Evolutionary conservation across 2,113 vertebrate species (phyloP), one percentile per base, ranked within the genome.

Genomic region (Alaudala cheleensis): DNA sequence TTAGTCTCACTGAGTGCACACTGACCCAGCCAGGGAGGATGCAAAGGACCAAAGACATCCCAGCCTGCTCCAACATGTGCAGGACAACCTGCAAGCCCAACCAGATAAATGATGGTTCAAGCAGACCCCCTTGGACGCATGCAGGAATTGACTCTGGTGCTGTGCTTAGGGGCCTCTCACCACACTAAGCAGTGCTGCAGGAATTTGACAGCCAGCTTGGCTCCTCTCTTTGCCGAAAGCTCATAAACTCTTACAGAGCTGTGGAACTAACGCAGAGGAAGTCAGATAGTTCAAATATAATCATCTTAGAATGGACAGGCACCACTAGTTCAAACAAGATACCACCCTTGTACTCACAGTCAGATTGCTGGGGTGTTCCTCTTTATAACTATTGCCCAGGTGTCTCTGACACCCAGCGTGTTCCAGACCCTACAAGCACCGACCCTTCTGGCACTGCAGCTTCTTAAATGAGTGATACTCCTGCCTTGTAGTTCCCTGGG

Each of bases 181-280:
- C 33, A 76, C 39, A 51, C 1, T 23, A 31, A 78, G 31, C 29
- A 54, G 40, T 3, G 40, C 1, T 3, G 24, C 0, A 0, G 37
- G 73, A 74, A 71, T 14, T 74, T 31, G 13, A 12, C 23, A 47
- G 21, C 21, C 49, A 74, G 14, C 29, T 39, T 70, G 28, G 29
- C 45, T 40, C 17, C 1, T 2, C 20, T 24, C 42, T 24, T 45
- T 33, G 15, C 31, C 33, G 65, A 73, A 77, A 86, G 8, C 9
- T 83, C 44, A 53, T 9, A 37, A 92, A 62, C 20, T 49, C 54
- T 45, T 26, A 37, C n/a, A 65, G 17, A 74, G 15, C 67, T 73
- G 29, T 39, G 50, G 7, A 70, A 39, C 29, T 45, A 20, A 21
- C 23, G 29, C 26, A 84, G 39, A 91, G 11, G 65, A 89, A 28